phyloP scores from a whole-genome alignment of 2,797 vertebrate genomes.

The Arnoldichthys spilopterus region DNA sequence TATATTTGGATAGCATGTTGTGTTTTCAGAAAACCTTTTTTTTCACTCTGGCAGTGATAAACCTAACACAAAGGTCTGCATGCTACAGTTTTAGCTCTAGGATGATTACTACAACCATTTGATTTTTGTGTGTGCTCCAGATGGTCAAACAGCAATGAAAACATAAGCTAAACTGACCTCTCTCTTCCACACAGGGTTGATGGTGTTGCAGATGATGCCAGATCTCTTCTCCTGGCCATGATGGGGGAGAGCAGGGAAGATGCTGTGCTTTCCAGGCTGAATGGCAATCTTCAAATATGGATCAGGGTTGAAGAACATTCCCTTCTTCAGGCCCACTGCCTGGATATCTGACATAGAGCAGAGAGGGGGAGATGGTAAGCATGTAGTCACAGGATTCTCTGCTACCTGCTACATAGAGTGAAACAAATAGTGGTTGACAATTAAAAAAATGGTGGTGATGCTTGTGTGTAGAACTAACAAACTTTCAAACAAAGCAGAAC shows the following conservation, averaged over 20 bases:
- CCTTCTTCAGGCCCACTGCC: conserved; percentile 94
- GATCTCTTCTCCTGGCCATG: conserved; percentile 98
- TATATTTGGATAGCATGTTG: no score
- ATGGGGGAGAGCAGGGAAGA: conserved; percentile 93
- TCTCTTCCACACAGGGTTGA: conserved; percentile 89
- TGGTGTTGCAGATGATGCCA: conserved; percentile 89
- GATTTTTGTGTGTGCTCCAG: not conserved
- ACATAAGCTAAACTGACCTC: conserved; percentile 64
- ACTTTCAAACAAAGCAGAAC: no score
- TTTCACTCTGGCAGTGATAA: not conserved
- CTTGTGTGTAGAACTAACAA: no score
- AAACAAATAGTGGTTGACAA: not conserved
- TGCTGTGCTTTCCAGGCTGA: conserved; percentile 96
- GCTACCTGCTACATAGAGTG: not conserved
- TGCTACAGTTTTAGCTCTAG: not conserved
- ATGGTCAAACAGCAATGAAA: not conserved
- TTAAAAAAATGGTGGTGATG: no score
- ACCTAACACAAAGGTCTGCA: not conserved
- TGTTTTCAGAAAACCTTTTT: no score
- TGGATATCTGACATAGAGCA: conserved; percentile 82
- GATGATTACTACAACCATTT: not conserved
- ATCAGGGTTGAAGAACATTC: conserved; percentile 99
- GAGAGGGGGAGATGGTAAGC: not conserved
- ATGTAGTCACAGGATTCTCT: not conserved
- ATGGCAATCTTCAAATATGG: conserved; percentile 98